phyloP scores from a whole-genome alignment of 30 jellyfish, hydroid and myxozoan species.

The Sanderia malayensis region DNA sequence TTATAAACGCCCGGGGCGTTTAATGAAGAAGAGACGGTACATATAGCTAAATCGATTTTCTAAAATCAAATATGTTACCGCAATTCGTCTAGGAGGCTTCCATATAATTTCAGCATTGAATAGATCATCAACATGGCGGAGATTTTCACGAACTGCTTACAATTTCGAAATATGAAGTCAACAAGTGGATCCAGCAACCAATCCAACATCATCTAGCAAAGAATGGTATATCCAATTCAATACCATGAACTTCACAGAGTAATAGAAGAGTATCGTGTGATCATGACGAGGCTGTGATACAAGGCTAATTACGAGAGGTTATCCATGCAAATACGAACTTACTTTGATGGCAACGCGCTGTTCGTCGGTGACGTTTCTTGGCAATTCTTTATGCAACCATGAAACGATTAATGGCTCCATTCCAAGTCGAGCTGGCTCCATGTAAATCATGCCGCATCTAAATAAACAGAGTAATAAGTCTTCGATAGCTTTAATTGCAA shows the following conservation, averaged over 20 bases:
- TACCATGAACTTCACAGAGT: too few species aligned
- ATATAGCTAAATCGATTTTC: too few species aligned
- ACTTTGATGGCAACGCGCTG: conserved; percentile 40
- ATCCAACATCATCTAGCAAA: conserved; percentile 28
- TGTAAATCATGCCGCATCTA: conserved; percentile 69
- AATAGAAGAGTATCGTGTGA: too few species aligned
- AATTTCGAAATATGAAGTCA: conserved; percentile 32
- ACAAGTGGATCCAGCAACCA: conserved; percentile 56
- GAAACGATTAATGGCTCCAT: conserved; percentile 36
- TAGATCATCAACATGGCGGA: conserved; percentile 54
- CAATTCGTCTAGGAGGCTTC: conserved; percentile 45
- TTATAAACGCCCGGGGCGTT: too few species aligned
- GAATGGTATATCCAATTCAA: too few species aligned
- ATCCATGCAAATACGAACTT: too few species aligned
- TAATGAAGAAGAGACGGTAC: too few species aligned
- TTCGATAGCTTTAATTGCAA: too few species aligned
- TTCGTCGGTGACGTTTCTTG: conserved; percentile 25
- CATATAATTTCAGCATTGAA: conserved; percentile 54
- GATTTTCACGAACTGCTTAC: conserved; percentile 41
- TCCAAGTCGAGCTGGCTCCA: conserved; percentile 65
- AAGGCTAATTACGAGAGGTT: too few species aligned
- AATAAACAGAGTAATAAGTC: background rate
- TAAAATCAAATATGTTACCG: too few species aligned
- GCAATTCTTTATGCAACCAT: conserved; percentile 50
- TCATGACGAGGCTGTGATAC: too few species aligned